Evolutionary conservation across 2,888 invertebrate genomes (phyloP), one percentile per base, ranked within the genome.

Genomic region (Lobophora halterata): DNA sequence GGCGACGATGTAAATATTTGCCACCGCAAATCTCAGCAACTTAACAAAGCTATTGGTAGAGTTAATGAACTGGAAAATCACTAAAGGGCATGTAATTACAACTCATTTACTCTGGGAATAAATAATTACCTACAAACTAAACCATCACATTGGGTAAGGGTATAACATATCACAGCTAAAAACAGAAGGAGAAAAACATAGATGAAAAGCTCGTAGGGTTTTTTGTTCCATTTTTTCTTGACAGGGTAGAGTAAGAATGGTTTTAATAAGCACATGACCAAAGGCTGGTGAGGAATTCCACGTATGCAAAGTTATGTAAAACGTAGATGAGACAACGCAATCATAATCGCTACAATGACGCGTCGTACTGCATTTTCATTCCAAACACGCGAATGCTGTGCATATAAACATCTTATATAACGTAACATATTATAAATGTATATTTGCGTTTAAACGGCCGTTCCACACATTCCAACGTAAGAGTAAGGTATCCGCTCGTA

Each of bases 391-490:
- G n/a, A n/a, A n/a, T n/a, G 56, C 59, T 42, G 50, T 54, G 58
- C 52, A 65, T 59, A 62, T 70, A 72, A 71, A 72, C 71, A 73
- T 64, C 65, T 72, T 63, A 69, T 64, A 68, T 69, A 72, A 72
- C n/a, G n/a, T n/a, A n/a, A n/a, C n/a, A n/a, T n/a, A n/a, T n/a
- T n/a, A n/a, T n/a, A n/a, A n/a, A n/a, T n/a, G n/a, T n/a, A n/a
- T 69, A 68, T 61, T 58, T 58, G 61, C 63, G 65, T 72, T 71
- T 65, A 74, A 71, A 70, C 67, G 71, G 58, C 59, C 66, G 66
- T 67, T 63, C 53, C 52, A 65, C 62, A 71, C 74, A 78, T 80
- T 73, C 73, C 71, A 71, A 71, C 70, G 72, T 67, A 67, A 71
- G 69, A 68, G 67, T 65, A 64, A 66, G 55, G 61, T 59, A 56